Evolutionary conservation across 2,888 invertebrate species (phyloP), one percentile per base, ranked within the genome.

Genomic region (Drosophila paranaensis): DNA sequence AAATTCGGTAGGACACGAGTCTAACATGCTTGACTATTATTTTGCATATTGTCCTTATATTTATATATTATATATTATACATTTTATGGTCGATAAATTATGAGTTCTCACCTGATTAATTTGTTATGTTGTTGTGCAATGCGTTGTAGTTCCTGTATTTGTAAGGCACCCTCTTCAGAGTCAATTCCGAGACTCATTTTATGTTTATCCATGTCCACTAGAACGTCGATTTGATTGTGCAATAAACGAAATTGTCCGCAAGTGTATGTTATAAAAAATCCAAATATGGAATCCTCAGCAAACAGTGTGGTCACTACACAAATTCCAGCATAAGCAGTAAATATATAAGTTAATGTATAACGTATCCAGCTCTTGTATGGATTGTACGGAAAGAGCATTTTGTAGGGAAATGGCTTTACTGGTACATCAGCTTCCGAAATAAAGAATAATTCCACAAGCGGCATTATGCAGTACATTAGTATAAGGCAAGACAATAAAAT

Each of bases 281-380:
- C 93, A 60, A 93, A 89, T 6, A 93, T 63, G 0, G 92, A 90
- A 66, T 93, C 93, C 66, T 93, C 93, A 14, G 92, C 91, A 70
- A 93, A 92, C 6, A 93, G 77, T 9, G 92, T 93, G 3, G 92
- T 92, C 5, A 93, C 91, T 9, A 92, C 93, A 71, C 90, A 91
- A 39, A 93, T 85, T 6, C 93, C 93, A 14, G 93, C 93, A 55
- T 83, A 90, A 0, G 92, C 86, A 0, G 93, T 92, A 56, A 92
- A 91, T 3, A 92, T 61, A 56, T 93, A 93, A 1, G 93, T 93
- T 5, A 91, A 20, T 2, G 82, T 71, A 73, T 93, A 93, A 25
- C 65, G 60, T 5, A 65, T 45, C 86, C 87, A 84, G 35, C 82
- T 90, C 5, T 72, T 76, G 54, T 92, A 81, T 0, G 92, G 91